These are phyloP conservation scores for Aethes cnicana DNA, from an alignment of 2,888 invertebrate species.

Conservation along the genomic window DNA sequence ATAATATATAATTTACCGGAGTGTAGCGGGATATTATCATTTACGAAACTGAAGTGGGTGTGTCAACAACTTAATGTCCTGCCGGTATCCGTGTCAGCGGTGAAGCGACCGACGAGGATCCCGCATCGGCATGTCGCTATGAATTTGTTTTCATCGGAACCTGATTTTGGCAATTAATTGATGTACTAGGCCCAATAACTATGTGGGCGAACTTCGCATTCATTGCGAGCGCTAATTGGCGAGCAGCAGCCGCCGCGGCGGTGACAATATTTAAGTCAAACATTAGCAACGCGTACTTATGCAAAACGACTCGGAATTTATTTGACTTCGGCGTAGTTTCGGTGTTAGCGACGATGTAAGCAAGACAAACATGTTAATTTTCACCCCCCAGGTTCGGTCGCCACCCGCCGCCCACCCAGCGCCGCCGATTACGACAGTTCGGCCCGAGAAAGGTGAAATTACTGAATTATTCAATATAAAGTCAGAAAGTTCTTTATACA, in stretches of 20 bases:
- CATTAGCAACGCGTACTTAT: slow-evolving; percentile 69
- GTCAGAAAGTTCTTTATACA: slow-evolving; percentile 67
- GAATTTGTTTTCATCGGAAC: no score
- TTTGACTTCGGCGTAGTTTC: slow-evolving; percentile 79
- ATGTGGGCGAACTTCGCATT: slow-evolving; percentile 30
- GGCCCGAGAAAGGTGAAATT: slow-evolving; percentile 41
- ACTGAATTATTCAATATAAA: slow-evolving; percentile 64
- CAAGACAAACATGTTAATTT: slow-evolving; percentile 81
- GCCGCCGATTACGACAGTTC: slow-evolving; percentile 47
- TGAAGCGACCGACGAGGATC: background rate
- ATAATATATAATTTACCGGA: slow-evolving; percentile 16
- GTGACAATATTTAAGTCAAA: slow-evolving; percentile 65
- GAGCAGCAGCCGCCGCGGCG: slow-evolving; percentile 41
- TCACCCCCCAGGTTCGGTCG: slow-evolving; percentile 47
- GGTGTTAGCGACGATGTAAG: slow-evolving; percentile 76
- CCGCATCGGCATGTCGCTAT: no score
- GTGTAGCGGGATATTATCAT: background rate
- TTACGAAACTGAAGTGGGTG: background rate
- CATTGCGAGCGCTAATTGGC: slow-evolving; percentile 74
- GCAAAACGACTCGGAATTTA: slow-evolving; percentile 77
- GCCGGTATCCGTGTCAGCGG: background rate
- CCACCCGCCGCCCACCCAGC: slow-evolving; percentile 31
- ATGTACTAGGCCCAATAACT: background rate
- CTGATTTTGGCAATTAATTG: no score
- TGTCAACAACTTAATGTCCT: background rate